Evolutionary conservation across 2,888 invertebrate genomes (phyloP).

Genomic region (Furcula furcula): DNA sequence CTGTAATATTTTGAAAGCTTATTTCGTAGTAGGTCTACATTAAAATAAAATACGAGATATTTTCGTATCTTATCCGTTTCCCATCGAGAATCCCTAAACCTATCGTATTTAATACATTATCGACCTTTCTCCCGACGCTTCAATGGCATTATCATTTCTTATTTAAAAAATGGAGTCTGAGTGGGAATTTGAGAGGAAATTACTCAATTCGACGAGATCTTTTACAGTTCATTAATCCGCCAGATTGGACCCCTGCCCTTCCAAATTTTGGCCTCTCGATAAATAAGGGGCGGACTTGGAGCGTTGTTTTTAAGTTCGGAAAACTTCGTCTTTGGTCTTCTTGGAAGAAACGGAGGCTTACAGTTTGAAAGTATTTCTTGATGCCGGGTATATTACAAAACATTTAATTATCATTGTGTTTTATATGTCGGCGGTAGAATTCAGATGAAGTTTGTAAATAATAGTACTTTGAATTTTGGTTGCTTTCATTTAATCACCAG

Average conservation of each 20-base stretch:
- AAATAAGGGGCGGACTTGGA: conserved; percentile 45
- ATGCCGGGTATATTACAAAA: too few relatives aligned
- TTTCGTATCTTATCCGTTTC: conserved; percentile 24
- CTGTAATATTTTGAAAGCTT: too few relatives aligned
- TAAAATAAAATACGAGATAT: conserved; percentile 15
- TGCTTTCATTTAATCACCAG: too few relatives aligned
- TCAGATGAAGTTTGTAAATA: too few relatives aligned
- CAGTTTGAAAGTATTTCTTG: too few relatives aligned
- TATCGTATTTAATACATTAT: conserved; percentile 25
- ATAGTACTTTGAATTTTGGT: too few relatives aligned
- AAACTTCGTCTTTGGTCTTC: conserved; percentile 5
- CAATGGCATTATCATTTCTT: conserved; percentile 53
- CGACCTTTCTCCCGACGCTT: conserved; percentile 21
- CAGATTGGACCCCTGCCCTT: conserved; percentile 61
- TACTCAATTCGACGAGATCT: conserved; percentile 68
- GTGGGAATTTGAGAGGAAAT: conserved; percentile 48
- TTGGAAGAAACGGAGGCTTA: too few relatives aligned
- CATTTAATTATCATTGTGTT: too few relatives aligned
- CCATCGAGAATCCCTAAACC: conserved; percentile 21
- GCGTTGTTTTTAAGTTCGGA: conserved; percentile 14
- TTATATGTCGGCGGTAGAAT: too few relatives aligned
- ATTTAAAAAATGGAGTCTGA: conserved; percentile 50
- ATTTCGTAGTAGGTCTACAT: too few relatives aligned
- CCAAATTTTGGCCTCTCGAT: conserved; percentile 53
- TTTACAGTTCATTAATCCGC: conserved; percentile 74